Conservation (phyloP, 2,113 vertebrate species). For the Otis tarda region DNA sequence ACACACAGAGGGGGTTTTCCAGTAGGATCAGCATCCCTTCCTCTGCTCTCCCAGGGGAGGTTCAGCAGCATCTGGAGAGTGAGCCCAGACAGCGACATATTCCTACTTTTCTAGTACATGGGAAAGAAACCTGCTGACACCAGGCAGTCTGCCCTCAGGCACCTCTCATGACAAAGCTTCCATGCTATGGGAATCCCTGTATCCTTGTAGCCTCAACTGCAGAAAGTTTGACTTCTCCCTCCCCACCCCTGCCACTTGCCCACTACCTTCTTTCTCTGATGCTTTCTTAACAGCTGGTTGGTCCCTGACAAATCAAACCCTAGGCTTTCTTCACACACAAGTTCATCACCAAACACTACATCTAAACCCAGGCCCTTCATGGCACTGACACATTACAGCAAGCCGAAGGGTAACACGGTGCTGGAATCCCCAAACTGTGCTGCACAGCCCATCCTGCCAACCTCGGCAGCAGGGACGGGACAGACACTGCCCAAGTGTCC, state of each 20-base stretch:
- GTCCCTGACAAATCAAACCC: neutral
- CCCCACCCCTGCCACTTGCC: too few relatives aligned
- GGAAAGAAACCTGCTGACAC: too few relatives aligned
- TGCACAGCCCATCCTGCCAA: neutral
- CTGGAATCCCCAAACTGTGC: neutral
- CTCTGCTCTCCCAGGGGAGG: neutral
- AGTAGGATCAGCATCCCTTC: neutral
- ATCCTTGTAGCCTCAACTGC: neutral
- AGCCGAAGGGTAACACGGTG: neutral
- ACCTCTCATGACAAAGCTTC: neutral
- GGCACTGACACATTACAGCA: neutral
- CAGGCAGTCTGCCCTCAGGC: rapidly evolving
- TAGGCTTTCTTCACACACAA: neutral
- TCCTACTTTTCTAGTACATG: neutral
- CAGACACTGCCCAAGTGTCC: neutral
- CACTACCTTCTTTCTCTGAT: neutral
- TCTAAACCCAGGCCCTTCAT: neutral
- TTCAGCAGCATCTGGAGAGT: neutral
- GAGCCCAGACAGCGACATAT: neutral
- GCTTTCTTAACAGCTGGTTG: neutral
- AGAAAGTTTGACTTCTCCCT: neutral
- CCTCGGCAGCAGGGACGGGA: neutral
- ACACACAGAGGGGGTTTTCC: neutral
- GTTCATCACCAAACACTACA: neutral
- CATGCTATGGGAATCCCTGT: neutral